phyloP scores from a whole-genome alignment of 1,140 invertebrate genomes.

The Leptonema lineaticorne region DNA sequence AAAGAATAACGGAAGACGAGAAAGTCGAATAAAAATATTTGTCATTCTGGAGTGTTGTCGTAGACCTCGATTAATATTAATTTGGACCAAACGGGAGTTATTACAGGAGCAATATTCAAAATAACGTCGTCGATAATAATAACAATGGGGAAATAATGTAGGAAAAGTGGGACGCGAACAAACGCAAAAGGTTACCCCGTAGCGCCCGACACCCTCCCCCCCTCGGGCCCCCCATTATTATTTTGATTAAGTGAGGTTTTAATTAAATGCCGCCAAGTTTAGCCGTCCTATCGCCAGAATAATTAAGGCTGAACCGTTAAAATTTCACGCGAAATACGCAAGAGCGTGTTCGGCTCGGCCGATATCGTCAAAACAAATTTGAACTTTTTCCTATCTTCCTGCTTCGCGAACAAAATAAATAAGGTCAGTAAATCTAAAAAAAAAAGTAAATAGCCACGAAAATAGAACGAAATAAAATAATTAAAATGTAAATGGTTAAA shows the following conservation, averaged over 20 bases:
- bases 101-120: slow-evolving; percentile 12
- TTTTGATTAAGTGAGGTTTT: slow-evolving; percentile 29
- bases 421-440: too few relatives aligned
- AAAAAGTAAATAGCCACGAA: too few relatives aligned
- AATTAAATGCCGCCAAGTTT: slow-evolving; percentile 22
- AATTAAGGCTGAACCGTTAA: neutral
- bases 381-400: too few relatives aligned
- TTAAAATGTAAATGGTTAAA: too few relatives aligned
- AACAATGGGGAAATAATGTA: slow-evolving; percentile 1
- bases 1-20: too few relatives aligned
- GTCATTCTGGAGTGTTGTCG: too few relatives aligned
- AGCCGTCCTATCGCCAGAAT: neutral
- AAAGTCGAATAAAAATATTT: too few relatives aligned
- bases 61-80: slow-evolving; percentile 12
- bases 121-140: slow-evolving; percentile 5
- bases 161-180: neutral
- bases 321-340: neutral
- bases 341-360: too few relatives aligned
- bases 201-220: neutral
- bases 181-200: neutral
- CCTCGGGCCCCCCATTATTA: slow-evolving; percentile 4
- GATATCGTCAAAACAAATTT: too few relatives aligned
- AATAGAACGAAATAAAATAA: too few relatives aligned
- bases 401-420: too few relatives aligned
- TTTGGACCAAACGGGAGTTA: slow-evolving; percentile 6